Base-by-base conservation (phyloP, 2,113 vertebrate species). In the Meles meles region DNA sequence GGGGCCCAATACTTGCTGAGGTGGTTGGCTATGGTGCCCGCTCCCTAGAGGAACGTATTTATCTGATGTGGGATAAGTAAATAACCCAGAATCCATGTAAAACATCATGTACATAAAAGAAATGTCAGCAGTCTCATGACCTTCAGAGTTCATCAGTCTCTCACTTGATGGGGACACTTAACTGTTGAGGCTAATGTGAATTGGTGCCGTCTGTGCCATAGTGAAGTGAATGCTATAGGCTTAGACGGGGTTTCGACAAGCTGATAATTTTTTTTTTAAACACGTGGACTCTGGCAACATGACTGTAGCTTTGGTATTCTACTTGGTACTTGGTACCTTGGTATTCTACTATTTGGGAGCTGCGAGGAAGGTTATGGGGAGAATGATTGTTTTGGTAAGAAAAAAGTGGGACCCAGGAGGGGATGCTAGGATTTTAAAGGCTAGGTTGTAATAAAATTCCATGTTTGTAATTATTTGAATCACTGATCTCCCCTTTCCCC, bases 71-170 rank as follows among this genome's bases (percentile, higher is more conserved):
- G 71, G 89, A 29, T 86, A 97, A 88, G 49, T 52, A n/a, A 49
- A 71, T 90, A 94, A 92, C 79, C 44, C 47, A 57, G 80, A 82
- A 81, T 90, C 88, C 27, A 83, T 96, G 77, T 59, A 90, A 93
- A 92, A 92, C 71, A 39, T 90, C 85, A 55, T 79, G 39, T 90
- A 13, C 23, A 93, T 91, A 85, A 89, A 94, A 84, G 81, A 92
- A 95, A 94, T 93, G 77, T 85, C 84, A 83, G 44, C 47, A 83
- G 59, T 92, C 57, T 81, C 44, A 39, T 77, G 31, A 52, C 88
- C 84, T 83, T 92, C 52, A 94, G 52, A 59, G 74, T 71, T 94
- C 23, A 77, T 90, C 92, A 83, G 23, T 82, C 82, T 93, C 72
- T 63, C 61, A 87, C 39, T 87, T 83, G 67, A 94, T 27, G 52